Conservation (phyloP, 35 echinoderm and acorn worm genomes). For the Lytechinus variegatus region DNA sequence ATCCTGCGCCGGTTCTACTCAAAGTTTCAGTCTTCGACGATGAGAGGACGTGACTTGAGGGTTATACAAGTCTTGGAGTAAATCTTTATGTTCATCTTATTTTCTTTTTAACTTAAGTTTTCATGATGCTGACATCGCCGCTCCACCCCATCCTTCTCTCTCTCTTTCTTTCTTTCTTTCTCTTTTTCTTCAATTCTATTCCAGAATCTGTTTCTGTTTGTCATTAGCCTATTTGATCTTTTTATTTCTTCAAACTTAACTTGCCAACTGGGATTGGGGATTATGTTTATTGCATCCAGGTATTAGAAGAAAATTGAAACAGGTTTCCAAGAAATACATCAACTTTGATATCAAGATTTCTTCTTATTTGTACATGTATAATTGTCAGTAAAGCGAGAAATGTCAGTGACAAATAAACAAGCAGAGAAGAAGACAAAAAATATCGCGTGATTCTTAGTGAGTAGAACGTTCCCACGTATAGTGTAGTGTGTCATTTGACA, state of each 20-base stretch:
- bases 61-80: background rate
- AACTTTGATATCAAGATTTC: background rate
- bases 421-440: background rate
- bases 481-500: conserved; percentile 52
- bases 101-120: no score
- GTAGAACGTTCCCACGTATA: background rate
- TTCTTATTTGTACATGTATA: background rate
- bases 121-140: no score
- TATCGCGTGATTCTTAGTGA: background rate
- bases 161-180: background rate
- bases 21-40: conserved; percentile 25
- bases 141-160: no score
- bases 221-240: background rate
- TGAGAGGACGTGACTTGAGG: conserved; percentile 42
- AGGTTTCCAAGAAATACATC: background rate
- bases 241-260: background rate
- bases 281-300: background rate
- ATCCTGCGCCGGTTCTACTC: conserved; percentile 50
- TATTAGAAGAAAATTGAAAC: background rate
- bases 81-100: no score
- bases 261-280: background rate
- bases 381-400: background rate
- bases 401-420: background rate
- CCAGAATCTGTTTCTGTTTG: no score
- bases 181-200: no score